Percentiles rank a stretch among this genome's conserved stretches.
phyloP scores from a whole-genome alignment of 2,888 invertebrate genomes.

The Drosophila paracracens region DNA sequence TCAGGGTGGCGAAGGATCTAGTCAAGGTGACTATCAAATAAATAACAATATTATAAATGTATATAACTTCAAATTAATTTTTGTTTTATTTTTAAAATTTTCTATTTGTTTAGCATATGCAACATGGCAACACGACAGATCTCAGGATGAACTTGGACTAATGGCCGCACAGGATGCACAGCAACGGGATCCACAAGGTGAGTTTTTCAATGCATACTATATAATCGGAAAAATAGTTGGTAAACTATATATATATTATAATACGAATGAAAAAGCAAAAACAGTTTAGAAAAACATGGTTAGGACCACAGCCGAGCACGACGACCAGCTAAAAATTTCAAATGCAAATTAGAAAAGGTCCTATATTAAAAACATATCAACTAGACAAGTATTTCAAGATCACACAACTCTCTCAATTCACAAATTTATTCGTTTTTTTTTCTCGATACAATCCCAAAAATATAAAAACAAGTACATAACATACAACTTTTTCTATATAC shows the following conservation, averaged over 20 bases:
- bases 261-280: slow-evolving; percentile 82
- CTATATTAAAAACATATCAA: slow-evolving; percentile 4
- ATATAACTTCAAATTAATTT: background rate
- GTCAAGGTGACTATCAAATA: slow-evolving; percentile 87
- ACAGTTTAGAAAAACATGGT: slow-evolving; percentile 62
- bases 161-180: slow-evolving; percentile 91
- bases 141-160: slow-evolving; percentile 92
- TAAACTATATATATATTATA: slow-evolving; percentile 41
- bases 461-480: slow-evolving; percentile 1
- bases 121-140: slow-evolving; percentile 93
- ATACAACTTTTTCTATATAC: background rate
- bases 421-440: slow-evolving; percentile 9
- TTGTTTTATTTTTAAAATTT: slow-evolving; percentile 47
- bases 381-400: slow-evolving; percentile 36
- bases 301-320: slow-evolving; percentile 55
- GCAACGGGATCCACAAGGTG: slow-evolving; percentile 96
- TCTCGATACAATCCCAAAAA: slow-evolving; percentile 1
- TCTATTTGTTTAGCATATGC: slow-evolving; percentile 88
- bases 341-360: slow-evolving; percentile 56
- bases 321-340: slow-evolving; percentile 60
- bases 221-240: slow-evolving; percentile 52
- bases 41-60: background rate
- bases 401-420: slow-evolving; percentile 50
- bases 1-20: slow-evolving; percentile 89
- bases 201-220: slow-evolving; percentile 85